A percentile compares a stretch with the other conserved stretches of the same genome.
Conservation (phyloP, 2,888 invertebrate genomes). For the Meteorus cinctellus region DNA sequence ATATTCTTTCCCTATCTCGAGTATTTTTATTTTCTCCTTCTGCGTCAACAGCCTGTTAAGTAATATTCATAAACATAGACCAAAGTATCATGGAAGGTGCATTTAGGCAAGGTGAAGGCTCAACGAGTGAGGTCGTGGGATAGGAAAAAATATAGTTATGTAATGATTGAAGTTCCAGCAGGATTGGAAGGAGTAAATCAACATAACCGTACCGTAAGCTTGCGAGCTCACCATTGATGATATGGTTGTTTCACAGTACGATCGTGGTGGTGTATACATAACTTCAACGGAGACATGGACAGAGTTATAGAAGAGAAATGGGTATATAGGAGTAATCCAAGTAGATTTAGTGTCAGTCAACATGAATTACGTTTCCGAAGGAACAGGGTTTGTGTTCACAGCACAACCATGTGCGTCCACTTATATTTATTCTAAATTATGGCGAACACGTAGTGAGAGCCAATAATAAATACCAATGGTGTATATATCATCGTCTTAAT, state of each 20-base stretch:
- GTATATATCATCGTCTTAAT: background rate
- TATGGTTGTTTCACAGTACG: slow-evolving; percentile 32
- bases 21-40: background rate
- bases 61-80: background rate
- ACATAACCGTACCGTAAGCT: slow-evolving; percentile 25
- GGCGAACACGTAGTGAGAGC: slow-evolving; percentile 49
- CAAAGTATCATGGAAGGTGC: background rate
- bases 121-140: background rate
- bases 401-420: slow-evolving; percentile 23
- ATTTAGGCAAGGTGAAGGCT: background rate
- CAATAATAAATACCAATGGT: slow-evolving; percentile 52
- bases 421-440: slow-evolving; percentile 68
- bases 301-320: slow-evolving; percentile 47
- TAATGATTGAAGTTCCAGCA: slow-evolving; percentile 26
- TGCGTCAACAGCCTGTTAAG: background rate
- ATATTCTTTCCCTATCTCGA: background rate
- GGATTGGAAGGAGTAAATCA: slow-evolving; percentile 33
- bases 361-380: slow-evolving; percentile 65
- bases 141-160: background rate
- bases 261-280: slow-evolving; percentile 17
- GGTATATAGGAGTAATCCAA: slow-evolving; percentile 61
- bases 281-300: background rate
- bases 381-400: slow-evolving; percentile 42
- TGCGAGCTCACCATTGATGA: slow-evolving; percentile 26
- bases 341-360: slow-evolving; percentile 69